These are phyloP conservation scores for Zonitis immaculata DNA, from an alignment of 2,888 invertebrate species.

Conservation along the genomic window DNA sequence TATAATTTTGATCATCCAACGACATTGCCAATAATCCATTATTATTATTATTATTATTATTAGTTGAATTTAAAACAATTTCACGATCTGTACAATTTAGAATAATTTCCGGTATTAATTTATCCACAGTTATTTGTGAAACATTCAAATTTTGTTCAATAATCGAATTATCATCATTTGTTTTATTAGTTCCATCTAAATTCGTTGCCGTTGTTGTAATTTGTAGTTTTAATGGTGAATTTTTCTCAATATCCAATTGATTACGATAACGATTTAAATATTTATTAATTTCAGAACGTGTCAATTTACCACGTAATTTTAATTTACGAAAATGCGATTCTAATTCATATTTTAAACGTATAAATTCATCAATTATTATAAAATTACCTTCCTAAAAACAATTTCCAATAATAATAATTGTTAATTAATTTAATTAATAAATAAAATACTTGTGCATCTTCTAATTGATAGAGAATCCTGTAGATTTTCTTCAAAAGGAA, in stretches of 20 bases:
- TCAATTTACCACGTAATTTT: constrained; percentile 31
- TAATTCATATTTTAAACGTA: constrained; percentile 38
- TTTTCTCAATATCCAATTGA: constrained; percentile 9
- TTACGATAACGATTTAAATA: constrained; percentile 25
- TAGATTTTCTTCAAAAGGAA: constrained; percentile 54
- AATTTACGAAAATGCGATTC: constrained; percentile 38
- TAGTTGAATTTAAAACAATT: neutral
- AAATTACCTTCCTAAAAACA: constrained; percentile 26
- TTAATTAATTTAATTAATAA: no score
- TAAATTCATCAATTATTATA: constrained; percentile 21
- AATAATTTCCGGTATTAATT: constrained; percentile 26
- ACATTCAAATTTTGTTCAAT: neutral
- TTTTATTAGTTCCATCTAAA: neutral
- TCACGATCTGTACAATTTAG: constrained; percentile 10
- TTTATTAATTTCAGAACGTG: constrained; percentile 28
- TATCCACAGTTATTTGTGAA: constrained; percentile 17
- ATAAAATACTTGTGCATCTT: constrained; percentile 15
- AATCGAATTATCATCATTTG: neutral
- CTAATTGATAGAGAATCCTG: constrained; percentile 35
- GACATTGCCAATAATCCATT: no score
- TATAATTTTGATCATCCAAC: neutral
- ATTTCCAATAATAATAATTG: neutral
- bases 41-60: neutral
- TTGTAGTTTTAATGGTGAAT: neutral
- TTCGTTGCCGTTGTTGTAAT: neutral